These are phyloP conservation scores for Cataglyphis cursor DNA, from an alignment of 2,888 invertebrate genomes.

Conservation along the genomic window DNA sequence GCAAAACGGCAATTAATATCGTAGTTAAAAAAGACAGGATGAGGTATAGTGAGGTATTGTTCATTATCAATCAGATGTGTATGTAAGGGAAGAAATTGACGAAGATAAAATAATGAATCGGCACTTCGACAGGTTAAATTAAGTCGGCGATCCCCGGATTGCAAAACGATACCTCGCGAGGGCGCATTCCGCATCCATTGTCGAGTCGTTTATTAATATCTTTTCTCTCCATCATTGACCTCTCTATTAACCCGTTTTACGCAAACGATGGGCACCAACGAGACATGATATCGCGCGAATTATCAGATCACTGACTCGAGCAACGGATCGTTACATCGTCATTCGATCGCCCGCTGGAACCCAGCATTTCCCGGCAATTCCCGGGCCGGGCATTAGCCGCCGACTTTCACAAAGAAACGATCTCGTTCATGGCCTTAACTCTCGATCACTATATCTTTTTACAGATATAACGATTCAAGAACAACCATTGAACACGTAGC, in stretches of 20 bases:
- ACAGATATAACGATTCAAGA: conserved; percentile 70
- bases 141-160: conserved; percentile 44
- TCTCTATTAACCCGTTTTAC: conserved; percentile 75
- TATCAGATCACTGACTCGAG: conserved; percentile 65
- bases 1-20: conserved; percentile 8
- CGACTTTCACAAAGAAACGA: conserved; percentile 74
- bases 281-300: conserved; percentile 67
- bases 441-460: conserved; percentile 74
- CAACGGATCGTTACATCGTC: conserved; percentile 67
- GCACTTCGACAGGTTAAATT: conserved; percentile 41
- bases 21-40: conserved; percentile 2
- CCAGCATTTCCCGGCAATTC: conserved; percentile 65
- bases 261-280: conserved; percentile 62
- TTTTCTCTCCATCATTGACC: conserved; percentile 72
- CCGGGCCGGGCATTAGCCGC: conserved; percentile 41
- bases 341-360: conserved; percentile 62
- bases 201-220: conserved; percentile 75
- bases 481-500: conserved; percentile 48
- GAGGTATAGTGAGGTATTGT: conserved; percentile 5
- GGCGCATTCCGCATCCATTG: conserved; percentile 73
- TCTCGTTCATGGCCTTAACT: conserved; percentile 75
- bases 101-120: conserved; percentile 34
- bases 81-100: conserved; percentile 25
- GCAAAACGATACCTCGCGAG: conserved; percentile 54
- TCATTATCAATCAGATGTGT: conserved; percentile 41